A percentile compares a stretch with the other conserved stretches of the same genome.
Evolutionary conservation across 2,797 vertebrate species (phyloP).

Genomic region (Phataginus tricuspis): DNA sequence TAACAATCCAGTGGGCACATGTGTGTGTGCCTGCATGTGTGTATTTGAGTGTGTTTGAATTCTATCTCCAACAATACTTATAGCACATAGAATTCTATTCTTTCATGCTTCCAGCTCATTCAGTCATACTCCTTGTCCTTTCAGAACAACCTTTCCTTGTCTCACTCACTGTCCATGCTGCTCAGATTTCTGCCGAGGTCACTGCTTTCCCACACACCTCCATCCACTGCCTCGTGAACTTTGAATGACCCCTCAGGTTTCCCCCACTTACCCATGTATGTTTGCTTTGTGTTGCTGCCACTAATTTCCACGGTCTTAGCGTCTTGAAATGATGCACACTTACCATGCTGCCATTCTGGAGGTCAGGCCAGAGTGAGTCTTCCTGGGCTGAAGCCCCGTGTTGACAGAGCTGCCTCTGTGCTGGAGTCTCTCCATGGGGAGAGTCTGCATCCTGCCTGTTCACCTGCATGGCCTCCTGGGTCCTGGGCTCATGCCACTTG

Average conservation of each 20-base stretch:
- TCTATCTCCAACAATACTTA: not conserved
- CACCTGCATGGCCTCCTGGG: too few relatives aligned
- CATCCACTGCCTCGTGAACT: not conserved
- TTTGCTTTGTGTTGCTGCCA: not conserved
- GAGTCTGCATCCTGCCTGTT: not conserved
- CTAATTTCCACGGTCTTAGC: not conserved
- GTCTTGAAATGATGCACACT: not conserved
- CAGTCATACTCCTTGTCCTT: not conserved
- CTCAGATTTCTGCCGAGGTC: not conserved
- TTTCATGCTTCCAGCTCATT: not conserved
- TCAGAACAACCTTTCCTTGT: not conserved
- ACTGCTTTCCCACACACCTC: not conserved
- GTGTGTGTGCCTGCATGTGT: not conserved
- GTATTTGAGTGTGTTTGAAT: not conserved
- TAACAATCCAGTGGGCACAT: not conserved
- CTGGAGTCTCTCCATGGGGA: too few relatives aligned
- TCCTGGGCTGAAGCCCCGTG: not conserved
- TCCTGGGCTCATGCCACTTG: not conserved
- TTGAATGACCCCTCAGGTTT: not conserved
- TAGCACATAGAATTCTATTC: not conserved
- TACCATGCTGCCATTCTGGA: not conserved
- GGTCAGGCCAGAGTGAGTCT: not conserved
- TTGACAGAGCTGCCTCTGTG: not conserved
- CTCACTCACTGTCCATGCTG: not conserved
- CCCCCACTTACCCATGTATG: fast-evolving